Evolutionary conservation across 2,113 vertebrate species (phyloP).

Genomic region (Anoplopoma fimbria): DNA sequence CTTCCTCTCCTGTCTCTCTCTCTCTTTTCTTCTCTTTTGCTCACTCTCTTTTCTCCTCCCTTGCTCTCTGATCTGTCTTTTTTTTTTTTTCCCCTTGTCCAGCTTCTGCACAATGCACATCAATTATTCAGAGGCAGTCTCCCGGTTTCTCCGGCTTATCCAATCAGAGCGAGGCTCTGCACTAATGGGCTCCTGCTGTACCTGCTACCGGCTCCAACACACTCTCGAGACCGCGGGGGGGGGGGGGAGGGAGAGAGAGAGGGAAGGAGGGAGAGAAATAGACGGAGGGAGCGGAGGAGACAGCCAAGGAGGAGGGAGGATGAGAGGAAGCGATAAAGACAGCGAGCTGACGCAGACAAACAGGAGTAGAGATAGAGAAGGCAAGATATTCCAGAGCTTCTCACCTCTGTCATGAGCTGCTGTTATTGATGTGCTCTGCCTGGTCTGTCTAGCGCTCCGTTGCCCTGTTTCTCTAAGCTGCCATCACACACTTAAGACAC

Average conservation of each 20-base stretch:
- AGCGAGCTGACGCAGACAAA: slow-evolving; percentile 70
- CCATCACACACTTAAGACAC: slow-evolving; percentile 33
- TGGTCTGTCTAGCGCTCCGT: slow-evolving; percentile 82
- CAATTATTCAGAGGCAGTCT: slow-evolving; percentile 99
- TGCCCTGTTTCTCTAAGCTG: slow-evolving; percentile 74
- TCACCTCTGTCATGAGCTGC: slow-evolving; percentile 89
- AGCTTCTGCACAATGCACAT: slow-evolving; percentile 98
- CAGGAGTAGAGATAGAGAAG: slow-evolving; percentile 65
- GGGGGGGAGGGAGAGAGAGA: slow-evolving; percentile 36
- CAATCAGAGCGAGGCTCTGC: slow-evolving; percentile 95
- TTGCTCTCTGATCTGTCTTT: slow-evolving; percentile 86
- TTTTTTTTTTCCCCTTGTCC: slow-evolving; percentile 89
- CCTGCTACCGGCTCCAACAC: slow-evolving; percentile 95
- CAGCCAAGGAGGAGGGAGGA: slow-evolving; percentile 62
- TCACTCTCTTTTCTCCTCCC: slow-evolving; percentile 66
- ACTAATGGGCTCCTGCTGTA: slow-evolving; percentile 98
- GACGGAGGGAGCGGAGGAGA: slow-evolving; percentile 66
- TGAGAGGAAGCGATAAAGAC: slow-evolving; percentile 76
- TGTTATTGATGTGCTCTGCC: slow-evolving; percentile 84
- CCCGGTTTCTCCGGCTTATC: slow-evolving; percentile 95
- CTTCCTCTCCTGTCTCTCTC: slow-evolving; percentile 36
- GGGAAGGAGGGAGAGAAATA: slow-evolving; percentile 33
- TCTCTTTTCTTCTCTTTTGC: slow-evolving; percentile 60
- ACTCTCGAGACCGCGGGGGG: slow-evolving; percentile 82
- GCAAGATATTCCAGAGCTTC: slow-evolving; percentile 77